Evolutionary conservation across 1,140 invertebrate genomes (phyloP).

Genomic region (Drosophila ananassae): DNA sequence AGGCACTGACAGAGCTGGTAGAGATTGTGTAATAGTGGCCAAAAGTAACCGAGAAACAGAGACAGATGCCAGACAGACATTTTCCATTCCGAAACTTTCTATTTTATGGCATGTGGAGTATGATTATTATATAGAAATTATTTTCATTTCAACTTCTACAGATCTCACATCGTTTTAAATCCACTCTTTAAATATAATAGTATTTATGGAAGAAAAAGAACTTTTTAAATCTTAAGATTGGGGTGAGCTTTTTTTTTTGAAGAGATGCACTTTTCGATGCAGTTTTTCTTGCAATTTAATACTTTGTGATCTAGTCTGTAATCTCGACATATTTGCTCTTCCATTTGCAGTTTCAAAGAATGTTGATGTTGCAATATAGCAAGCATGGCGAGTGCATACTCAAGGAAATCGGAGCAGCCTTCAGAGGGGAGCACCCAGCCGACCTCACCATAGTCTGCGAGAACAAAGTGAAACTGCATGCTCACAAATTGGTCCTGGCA

Average conservation of each 20-base stretch:
- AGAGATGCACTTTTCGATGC: not conserved
- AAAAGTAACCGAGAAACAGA: conserved; percentile 32
- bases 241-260: not conserved
- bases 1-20: too few species aligned
- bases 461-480: conserved; percentile 89
- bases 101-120: conserved; percentile 37
- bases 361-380: conserved; percentile 94
- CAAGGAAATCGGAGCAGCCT: conserved; percentile 93
- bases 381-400: conserved; percentile 95
- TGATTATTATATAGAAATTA: conserved; percentile 9
- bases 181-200: not conserved
- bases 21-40: conserved; percentile 50
- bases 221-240: not conserved
- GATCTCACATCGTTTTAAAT: conserved; percentile 6
- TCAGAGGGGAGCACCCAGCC: conserved; percentile 91
- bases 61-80: conserved; percentile 43
- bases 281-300: conserved; percentile 16
- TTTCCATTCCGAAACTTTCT: conserved; percentile 58
- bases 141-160: conserved; percentile 29
- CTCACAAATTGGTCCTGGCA: conserved; percentile 92
- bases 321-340: conserved; percentile 12
- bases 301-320: conserved; percentile 11
- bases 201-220: not conserved
- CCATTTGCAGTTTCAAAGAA: conserved; percentile 85
- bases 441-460: conserved; percentile 93